Evolutionary conservation across 1,140 invertebrate genomes (phyloP).

Genomic region (Calycopis cecrops): DNA sequence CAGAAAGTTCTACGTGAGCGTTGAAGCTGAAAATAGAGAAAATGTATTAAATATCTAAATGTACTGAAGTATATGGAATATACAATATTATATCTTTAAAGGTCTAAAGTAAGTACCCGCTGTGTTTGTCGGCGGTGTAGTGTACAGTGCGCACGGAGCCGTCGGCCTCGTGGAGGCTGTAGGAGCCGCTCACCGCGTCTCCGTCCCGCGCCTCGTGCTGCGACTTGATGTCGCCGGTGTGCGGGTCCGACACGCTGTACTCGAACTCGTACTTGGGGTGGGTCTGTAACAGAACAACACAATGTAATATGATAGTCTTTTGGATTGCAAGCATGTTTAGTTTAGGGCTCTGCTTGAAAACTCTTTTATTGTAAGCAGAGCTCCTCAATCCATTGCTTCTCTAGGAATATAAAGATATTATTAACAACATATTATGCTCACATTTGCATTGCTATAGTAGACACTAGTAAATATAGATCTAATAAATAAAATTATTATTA

Average conservation of each 20-base stretch:
- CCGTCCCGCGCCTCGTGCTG: slow-evolving; percentile 49
- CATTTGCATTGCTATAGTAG: too few species aligned
- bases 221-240: slow-evolving; percentile 49
- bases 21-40: slow-evolving; percentile 30
- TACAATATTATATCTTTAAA: not conserved
- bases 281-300: slow-evolving; percentile 3
- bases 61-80: too few species aligned
- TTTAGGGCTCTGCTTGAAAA: too few species aligned
- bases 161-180: slow-evolving; percentile 33
- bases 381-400: too few species aligned
- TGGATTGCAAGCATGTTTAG: too few species aligned
- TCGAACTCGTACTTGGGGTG: slow-evolving; percentile 57
- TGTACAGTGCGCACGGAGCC: slow-evolving; percentile 34
- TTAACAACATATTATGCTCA: too few species aligned
- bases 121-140: slow-evolving; percentile 31
- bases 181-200: slow-evolving; percentile 46
- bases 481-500: too few species aligned
- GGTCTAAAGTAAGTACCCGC: slow-evolving; percentile 45
- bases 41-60: not conserved
- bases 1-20: slow-evolving; percentile 31
- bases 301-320: not conserved
- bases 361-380: too few species aligned
- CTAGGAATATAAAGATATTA: too few species aligned
- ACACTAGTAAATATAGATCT: too few species aligned
- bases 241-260: slow-evolving; percentile 55